A percentile compares a stretch with the other conserved stretches of the same genome.
phyloP scores from a whole-genome alignment of 2,888 invertebrate species.

The Merodon equestris region DNA sequence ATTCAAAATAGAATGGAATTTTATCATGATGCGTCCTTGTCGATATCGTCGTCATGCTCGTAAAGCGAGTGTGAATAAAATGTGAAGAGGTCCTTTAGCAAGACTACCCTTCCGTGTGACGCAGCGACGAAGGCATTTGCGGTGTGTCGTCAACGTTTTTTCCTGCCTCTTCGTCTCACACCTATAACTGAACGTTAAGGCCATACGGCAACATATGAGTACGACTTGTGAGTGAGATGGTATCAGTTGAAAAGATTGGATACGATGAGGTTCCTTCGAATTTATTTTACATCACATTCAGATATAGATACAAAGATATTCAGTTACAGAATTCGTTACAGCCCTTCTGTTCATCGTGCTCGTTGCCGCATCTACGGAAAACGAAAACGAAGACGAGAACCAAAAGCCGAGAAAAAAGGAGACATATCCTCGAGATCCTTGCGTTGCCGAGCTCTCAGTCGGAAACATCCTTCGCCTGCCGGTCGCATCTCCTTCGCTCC shows the following conservation, averaged over 20 bases:
- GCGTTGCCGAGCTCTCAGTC: no score
- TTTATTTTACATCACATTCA: conserved; percentile 65
- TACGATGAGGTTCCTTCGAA: conserved; percentile 64
- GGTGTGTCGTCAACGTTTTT: no score
- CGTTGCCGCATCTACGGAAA: background rate
- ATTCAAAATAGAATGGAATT: conserved; percentile 61
- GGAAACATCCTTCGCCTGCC: background rate
- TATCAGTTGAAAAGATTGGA: conserved; percentile 60
- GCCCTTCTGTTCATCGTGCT: background rate
- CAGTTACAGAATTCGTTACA: no score
- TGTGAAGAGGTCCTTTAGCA: conserved; percentile 43
- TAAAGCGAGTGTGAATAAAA: conserved; percentile 57
- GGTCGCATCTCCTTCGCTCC: conserved; percentile 1
- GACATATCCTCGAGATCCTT: background rate
- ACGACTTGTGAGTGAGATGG: conserved; percentile 40
- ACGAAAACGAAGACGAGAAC: background rate
- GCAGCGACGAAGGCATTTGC: no score
- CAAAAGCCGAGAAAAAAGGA: no score
- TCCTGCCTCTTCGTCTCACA: conserved; percentile 30
- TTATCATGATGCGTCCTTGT: conserved; percentile 55
- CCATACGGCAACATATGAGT: background rate
- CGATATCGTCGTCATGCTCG: conserved; percentile 19
- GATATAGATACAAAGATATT: conserved; percentile 41
- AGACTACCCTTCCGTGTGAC: no score
- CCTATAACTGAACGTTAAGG: background rate